Conservation (phyloP, 37 sponge, comb jelly and placozoan genomes). For the Tethya wilhelma region DNA sequence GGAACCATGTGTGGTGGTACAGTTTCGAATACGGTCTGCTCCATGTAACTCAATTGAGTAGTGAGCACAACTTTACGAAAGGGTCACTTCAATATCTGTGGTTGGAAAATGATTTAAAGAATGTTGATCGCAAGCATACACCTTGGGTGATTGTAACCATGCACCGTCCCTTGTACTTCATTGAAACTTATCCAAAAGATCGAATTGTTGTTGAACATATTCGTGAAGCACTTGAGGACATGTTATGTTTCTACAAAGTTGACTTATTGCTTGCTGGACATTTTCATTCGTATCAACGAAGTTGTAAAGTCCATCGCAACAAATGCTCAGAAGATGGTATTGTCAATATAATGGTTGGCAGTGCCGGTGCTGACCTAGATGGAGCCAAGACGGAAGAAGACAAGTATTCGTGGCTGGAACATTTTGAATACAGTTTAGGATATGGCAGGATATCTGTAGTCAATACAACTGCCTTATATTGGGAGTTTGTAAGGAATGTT, state of each 20-base stretch:
- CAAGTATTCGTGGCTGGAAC: no score
- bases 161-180: constrained; percentile 76
- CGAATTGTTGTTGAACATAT: constrained; percentile 37
- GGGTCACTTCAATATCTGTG: constrained; percentile 68
- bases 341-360: no score
- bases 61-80: constrained; percentile 70
- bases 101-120: constrained; percentile 67
- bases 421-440: no score
- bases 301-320: constrained; percentile 59
- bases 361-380: no score
- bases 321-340: no score
- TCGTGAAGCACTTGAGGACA: constrained; percentile 54
- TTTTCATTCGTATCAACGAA: constrained; percentile 73
- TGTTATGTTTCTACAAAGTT: constrained; percentile 62
- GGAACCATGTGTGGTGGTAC: constrained; percentile 80
- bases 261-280: constrained; percentile 70
- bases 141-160: constrained; percentile 74
- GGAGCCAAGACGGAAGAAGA: no score
- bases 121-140: constrained; percentile 54
- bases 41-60: constrained; percentile 59
- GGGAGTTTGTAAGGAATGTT: no score
- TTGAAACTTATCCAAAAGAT: constrained; percentile 35
- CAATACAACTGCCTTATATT: no score
- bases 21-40: constrained; percentile 74
- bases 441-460: no score